Base-by-base conservation (phyloP, 1,140 invertebrate species). In the Dreissena rostriformis region DNA sequence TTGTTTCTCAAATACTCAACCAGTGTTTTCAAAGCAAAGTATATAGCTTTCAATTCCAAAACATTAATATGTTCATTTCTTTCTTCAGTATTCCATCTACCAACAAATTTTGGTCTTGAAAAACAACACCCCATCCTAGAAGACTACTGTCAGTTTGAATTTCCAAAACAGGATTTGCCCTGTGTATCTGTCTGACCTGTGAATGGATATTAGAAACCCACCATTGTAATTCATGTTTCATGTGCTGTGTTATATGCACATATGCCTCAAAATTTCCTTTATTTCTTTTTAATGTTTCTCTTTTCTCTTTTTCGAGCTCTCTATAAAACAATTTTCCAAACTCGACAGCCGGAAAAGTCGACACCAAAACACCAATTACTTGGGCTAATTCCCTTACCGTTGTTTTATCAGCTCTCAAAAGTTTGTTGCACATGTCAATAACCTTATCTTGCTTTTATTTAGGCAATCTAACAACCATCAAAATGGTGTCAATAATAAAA, bases 401-500 rank as follows among this genome's bases (percentile, higher is more conserved):
- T 29, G 17, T n/a, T 57, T 76, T 11, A 11, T 15, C 57, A 15
- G 17, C 11, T 65, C 26, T 15, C 29, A n/a, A 39, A 65, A 65
- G 8, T 76, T 52, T 26, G 39, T 63, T 26, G 74, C 74, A 76
- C 39, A 14, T 63, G 26, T 63, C 22, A 39, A 76, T 29, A 63
- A 86, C 80, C 55, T 70, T 70, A 65, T 71, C 5, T 39, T 72
- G 53, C 72, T 73, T 84, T 11, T 71, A 28, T 55, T 26, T n/a
- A 12, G 85, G 67, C 26, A 85, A 74, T 17, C 29, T 73, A 15
- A 83, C 81, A 6, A 55, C 71, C 66, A 86, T 82, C 11, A 51
- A 19, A 4, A 26, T 28, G 26, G 77, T 65, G 75, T 86, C 74
- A 61, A 87, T 75, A 52, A 72, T 51, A 74, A 68, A n/a, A 77